Base-by-base conservation (phyloP, 2,888 invertebrate genomes). In the Andrena flavipes region DNA sequence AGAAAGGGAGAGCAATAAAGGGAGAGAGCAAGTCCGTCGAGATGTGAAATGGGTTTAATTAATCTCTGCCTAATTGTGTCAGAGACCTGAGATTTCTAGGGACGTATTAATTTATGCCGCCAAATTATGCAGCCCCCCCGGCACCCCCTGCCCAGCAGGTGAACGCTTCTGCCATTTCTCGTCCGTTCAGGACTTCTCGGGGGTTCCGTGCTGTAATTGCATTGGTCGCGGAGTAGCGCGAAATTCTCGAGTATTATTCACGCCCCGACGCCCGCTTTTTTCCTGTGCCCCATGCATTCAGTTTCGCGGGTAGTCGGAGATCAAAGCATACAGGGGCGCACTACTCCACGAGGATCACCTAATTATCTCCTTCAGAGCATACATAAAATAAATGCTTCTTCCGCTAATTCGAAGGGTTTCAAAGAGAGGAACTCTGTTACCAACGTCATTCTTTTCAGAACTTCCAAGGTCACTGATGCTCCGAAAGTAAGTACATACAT, bases 41-140 rank as follows among this genome's bases (percentile, higher is more conserved):
- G 92, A 92, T 90, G 91, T 89, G 90, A 92, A 93, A 92, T 91
- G 91, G 90, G 89, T 92, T 93, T 93, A 93, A 93, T 93, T 93
- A 93, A 93, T 93, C 92, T 92, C 88, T 82, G 90, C 92, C 92
- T 92, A 92, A 93, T 93, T 92, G 92, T 91, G 92, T 91, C 90
- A 91, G 92, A 89, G 85, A 88, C 83, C 88, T 84, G 91, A 91
- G 92, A 93, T 92, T 92, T 92, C 89, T 87, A 87, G 82, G 87
- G 90, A 91, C 89, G 92, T 92, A 92, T 93, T 93, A 93, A 93
- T 92, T 93, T 92, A 92, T 92, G 90, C 91, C 87, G 88, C 88
- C 88, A 90, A 91, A 93, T 93, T 93, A 93, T 92, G 91, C 92
- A 91, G 85, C 56, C 23, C 23, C 23, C 56, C 82, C 85, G 92